Evolutionary conservation across 2,113 vertebrate species (phyloP), one percentile per base, ranked within the genome.

Genomic region (Erythrocercus mccallii): DNA sequence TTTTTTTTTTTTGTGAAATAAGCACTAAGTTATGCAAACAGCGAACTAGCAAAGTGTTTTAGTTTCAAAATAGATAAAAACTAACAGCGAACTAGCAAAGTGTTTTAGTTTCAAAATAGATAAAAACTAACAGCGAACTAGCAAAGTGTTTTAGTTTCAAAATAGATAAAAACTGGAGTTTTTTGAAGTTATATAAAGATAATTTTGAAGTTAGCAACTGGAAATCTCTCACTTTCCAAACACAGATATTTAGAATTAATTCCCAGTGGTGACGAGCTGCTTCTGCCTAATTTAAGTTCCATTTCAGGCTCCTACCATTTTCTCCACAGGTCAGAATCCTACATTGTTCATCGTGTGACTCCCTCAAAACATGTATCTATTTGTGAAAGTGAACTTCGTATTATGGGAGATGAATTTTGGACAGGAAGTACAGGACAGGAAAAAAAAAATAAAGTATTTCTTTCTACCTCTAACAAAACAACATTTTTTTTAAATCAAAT

Each of bases 321-420:
- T 65, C 37, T 78, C 28, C 24, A 78, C 20, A 65, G n/a, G 25
- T 17, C 50, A 66, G 54, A 87, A 51, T 58, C 22, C 48, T 71
- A 70, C 20, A 48, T 0, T 58, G 47, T 5, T 11, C 4, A 16
- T 47, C 51, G 38, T 2, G 1, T 24, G 25, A 85, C 40, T 70
- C 6, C 16, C 19, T 40, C 2, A 38, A 50, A 88, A 70, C 14
- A 60, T 2, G 13, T 11, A 83, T 15, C 12, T 25, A 12, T 10
- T 35, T 27, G 20, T 70, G 58, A 77, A 90, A 81, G 17, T 69
- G 33, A 68, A 72, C 5, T 42, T 38, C 7, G 4, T 11, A 38
- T 38, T 14, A 47, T 6, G 4, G 4, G 12, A 6, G 5, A 69
- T 27, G 5, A 74, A 74, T 61, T 62, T 61, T 45, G 20, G 12